Base-by-base conservation (phyloP, 2,888 invertebrate genomes). In the Drosophila vallismaia region DNA sequence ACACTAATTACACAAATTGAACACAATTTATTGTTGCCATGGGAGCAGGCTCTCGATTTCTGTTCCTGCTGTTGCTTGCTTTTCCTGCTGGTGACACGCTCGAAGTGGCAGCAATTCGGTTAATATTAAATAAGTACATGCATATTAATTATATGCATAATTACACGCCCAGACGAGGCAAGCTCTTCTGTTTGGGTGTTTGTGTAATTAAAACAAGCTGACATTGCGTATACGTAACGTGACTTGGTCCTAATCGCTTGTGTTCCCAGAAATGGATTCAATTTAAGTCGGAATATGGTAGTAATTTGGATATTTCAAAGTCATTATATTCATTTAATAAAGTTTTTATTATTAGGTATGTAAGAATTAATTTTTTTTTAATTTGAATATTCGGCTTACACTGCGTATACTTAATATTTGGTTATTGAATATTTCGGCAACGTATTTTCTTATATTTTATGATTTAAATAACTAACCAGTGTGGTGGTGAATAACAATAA, bases 71-170 rank as follows among this genome's bases (percentile, higher is more conserved):
- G 38, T 52, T 76, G 38, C 62, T 26, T 31, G 51, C 24, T 49
- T 19, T 19, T 19, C 19, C 52, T 45, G 51, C 54, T 69, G 69
- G 63, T 82, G 77, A 66, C 67, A 55, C 55, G 55, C 74, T 59
- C 51, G 51, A 71, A 80, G 81, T 84, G 85, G 62, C 71, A 64
- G 56, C 76, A 74, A 84, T 86, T 86, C 76, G 58, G 79, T 84
- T 81, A 74, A 76, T 81, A 71, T 77, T 66, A 64, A 77, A 77
- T 80, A 69, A 59, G 76, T 77, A 78, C 76, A 78, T 78, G 81
- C 72, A 86, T 78, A 85, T 81, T 80, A 84, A 87, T 82, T 82
- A 86, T 74, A 78, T 85, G 85, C 82, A 86, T 82, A 86, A 82
- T 82, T 82, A 82, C 76, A 68, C 72, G 67, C 68, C 49, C 60